Evolutionary conservation across 2,888 invertebrate species (phyloP), one percentile per base, ranked within the genome.

Genomic region (Carterocephalus palaemon): DNA sequence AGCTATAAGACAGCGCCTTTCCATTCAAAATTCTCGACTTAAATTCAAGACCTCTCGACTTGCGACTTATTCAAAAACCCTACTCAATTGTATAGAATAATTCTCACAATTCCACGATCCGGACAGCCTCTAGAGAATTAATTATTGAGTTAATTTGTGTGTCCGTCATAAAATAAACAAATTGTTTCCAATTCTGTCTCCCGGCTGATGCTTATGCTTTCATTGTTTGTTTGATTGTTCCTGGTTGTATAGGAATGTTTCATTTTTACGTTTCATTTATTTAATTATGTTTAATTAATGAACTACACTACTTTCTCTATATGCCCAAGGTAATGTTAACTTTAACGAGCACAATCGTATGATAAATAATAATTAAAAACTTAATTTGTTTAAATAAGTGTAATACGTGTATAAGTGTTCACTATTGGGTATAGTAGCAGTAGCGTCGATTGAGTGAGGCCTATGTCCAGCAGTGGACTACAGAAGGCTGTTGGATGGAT

Each of bases 141-240:
- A 39, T 39, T 29, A 29, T 29, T 7, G 9, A 39, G 39, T 39
- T 39, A 39, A 39, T 39, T 39, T 39, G 39, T 20, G 39, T 20
- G 29, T 29, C 29, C 39, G 20, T 39, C 29, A 39, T 39, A 39
- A 39, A 38, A 29, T 20, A 39, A 39, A 29, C 29, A 39, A 28
- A 29, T 39, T 39, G 29, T 20, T 12, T 26, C 19, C 23, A 38
- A 28, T 28, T 13, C 15, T 15, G 28, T 28, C 28, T 15, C n/a
- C n/a, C n/a, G n/a, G 15, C 3, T 4, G n/a, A 26, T 12, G 26
- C 15, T n/a, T 28, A 28, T 28, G 28, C 15, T 28, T 28, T 28
- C 33, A 33, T 19, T 29, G 28, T 20, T 17, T 20, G 13, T 29
- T 13, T 39, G 28, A 38, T 29, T 23, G 13, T 39, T 17, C 20